Conservation (phyloP, 2,113 vertebrate genomes). For the Pycnonotus jocosus region DNA sequence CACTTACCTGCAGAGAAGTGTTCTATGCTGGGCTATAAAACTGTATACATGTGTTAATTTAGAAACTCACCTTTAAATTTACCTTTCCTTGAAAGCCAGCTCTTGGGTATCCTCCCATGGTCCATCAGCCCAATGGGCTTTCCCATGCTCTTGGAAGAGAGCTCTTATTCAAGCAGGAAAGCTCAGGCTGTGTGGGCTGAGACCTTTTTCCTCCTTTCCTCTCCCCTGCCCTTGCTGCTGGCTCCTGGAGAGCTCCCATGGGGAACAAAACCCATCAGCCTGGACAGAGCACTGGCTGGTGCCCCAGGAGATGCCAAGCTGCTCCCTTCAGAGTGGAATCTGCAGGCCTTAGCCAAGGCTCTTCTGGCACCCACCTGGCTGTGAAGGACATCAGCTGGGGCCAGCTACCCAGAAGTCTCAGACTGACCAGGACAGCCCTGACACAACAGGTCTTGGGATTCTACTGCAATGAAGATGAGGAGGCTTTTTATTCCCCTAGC, state of each 20-base stretch:
- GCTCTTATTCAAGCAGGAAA: neutral
- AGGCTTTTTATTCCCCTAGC: neutral
- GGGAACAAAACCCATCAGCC: fast-evolving
- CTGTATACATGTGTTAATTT: neutral
- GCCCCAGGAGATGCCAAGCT: neutral
- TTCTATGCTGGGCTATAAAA: neutral
- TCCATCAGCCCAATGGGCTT: neutral
- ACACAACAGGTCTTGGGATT: neutral
- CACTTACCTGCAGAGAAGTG: neutral
- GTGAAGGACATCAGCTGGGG: neutral
- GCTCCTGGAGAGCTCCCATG: neutral
- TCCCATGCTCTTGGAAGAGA: neutral
- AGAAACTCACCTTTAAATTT: neutral
- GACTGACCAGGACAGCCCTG: neutral
- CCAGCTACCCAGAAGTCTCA: neutral
- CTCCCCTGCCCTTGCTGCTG: neutral
- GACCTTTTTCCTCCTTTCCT: neutral
- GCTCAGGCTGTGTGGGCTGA: fast-evolving
- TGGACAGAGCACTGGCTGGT: neutral
- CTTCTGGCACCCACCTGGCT: neutral
- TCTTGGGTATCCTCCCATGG: neutral
- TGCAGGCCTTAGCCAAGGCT: neutral
- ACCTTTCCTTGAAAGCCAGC: neutral
- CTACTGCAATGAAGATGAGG: neutral
- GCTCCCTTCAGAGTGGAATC: neutral